phyloP scores from a whole-genome alignment of 2,888 invertebrate species.

The Macropis europaea region DNA sequence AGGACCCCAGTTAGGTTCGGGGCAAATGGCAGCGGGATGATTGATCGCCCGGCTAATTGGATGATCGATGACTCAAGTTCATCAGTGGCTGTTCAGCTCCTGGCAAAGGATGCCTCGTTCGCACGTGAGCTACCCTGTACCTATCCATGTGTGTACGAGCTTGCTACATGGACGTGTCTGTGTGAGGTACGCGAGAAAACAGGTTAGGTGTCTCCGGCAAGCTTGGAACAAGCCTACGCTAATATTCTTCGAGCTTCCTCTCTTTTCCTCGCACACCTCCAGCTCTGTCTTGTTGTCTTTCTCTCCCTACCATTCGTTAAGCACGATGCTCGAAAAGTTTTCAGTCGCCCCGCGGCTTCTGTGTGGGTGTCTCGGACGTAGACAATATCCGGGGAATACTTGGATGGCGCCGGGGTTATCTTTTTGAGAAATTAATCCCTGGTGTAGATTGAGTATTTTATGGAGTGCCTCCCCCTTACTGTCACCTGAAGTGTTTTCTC shows the following conservation, averaged over 20 bases:
- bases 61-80: conserved; percentile 86
- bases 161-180: neutral
- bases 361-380: neutral
- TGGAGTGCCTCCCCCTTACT: no score
- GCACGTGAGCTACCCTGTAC: conserved; percentile 52
- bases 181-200: conserved; percentile 28
- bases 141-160: neutral
- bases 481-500: no score
- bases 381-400: neutral
- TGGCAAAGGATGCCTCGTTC: conserved; percentile 62
- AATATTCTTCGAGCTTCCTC: conserved; percentile 41
- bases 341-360: neutral
- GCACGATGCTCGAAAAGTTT: conserved; percentile 28
- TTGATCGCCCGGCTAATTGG: conserved; percentile 89
- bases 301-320: conserved; percentile 17
- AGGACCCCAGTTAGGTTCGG: conserved; percentile 64
- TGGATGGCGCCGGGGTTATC: neutral
- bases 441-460: no score
- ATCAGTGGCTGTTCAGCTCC: conserved; percentile 70
- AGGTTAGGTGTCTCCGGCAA: conserved; percentile 43
- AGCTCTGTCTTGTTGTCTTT: neutral
- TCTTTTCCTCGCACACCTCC: neutral
- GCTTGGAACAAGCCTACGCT: conserved; percentile 44
- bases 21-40: conserved; percentile 84
- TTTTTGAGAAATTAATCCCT: neutral